These are phyloP conservation scores for Eurois occulta DNA, from an alignment of 2,888 invertebrate genomes.

Conservation along the genomic window DNA sequence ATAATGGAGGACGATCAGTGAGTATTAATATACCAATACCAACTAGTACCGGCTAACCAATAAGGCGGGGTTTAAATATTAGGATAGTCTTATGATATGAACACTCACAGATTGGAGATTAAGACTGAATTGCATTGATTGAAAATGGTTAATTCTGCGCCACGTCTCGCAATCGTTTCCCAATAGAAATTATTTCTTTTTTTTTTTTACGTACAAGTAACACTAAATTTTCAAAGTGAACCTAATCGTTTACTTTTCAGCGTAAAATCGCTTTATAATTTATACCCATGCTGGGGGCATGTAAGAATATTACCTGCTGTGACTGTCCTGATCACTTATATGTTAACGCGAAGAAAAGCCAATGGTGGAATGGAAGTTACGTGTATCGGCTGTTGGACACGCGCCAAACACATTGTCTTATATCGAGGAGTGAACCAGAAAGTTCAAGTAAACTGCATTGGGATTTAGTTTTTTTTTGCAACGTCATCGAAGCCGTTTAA, in stretches of 20 bases:
- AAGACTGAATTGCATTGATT: background rate
- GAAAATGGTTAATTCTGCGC: background rate
- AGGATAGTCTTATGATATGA: background rate
- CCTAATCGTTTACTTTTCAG: background rate
- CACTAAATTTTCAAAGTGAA: no score
- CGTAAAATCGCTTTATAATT: background rate
- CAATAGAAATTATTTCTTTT: no score
- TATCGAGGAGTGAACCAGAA: background rate
- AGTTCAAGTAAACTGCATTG: no score
- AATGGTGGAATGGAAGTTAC: background rate
- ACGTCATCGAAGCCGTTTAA: no score
- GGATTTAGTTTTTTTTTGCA: no score
- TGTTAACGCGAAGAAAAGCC: slow-evolving; percentile 9
- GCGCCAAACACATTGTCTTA: background rate
- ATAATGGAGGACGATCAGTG: background rate
- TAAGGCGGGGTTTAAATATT: background rate
- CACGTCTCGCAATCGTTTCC: background rate
- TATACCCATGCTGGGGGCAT: no score
- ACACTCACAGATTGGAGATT: background rate
- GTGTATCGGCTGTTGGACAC: background rate
- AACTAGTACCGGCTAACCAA: background rate
- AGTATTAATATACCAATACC: background rate
- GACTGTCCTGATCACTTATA: slow-evolving; percentile 11
- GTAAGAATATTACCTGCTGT: slow-evolving; percentile 9
- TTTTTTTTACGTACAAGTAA: no score